Evolutionary conservation across 2,888 invertebrate genomes (phyloP), one percentile per base, ranked within the genome.

Genomic region (Nasonovia ribisnigri): DNA sequence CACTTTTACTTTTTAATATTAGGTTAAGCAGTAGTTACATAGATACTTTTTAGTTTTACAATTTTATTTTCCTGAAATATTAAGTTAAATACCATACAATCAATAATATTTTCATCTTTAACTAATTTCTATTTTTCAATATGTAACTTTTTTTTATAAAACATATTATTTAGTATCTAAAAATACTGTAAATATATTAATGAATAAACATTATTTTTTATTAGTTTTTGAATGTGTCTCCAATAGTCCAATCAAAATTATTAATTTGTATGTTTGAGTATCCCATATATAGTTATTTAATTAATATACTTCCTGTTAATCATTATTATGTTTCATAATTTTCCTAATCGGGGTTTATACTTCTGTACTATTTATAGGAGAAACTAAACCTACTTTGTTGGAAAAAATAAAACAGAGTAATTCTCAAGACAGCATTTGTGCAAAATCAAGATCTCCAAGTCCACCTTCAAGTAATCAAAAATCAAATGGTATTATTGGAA

Each of bases 341-440:
- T 60, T 60, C 6, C 29, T 29, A 60, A 60, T 29, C n/a, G 5
- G 67, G 5, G 67, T 67, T 67, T n/a, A 67, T 67, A 26, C 16
- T 67, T n/a, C 16, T 67, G 20, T 67, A 16, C n/a, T 67, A 20
- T 67, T 87, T 67, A 29, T 43, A 91, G 91, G 91, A 42, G 91
- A 94, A 91, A 24, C 42, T 88, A 94, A 91, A 88, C 92, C 94
- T 67, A 94, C 94, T 51, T 91, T 94, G 42, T 90, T 94, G 29
- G 91, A 92, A 89, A 94, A 94, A 90, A 93, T 93, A 16, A 93
- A 93, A 60, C 93, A 93, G 13, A 93, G 93, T 86, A 93, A 93
- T 93, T 93, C 93, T 86, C 93, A 93, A 93, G 93, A 93, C 24
- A 93, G 90, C 48, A 93, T 93, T 86, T 93, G 93, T 93, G 93